A percentile compares a stretch with the other conserved stretches of the same genome.
Evolutionary conservation across 2,113 vertebrate species (phyloP).

Genomic region (Apteryx mantelli): DNA sequence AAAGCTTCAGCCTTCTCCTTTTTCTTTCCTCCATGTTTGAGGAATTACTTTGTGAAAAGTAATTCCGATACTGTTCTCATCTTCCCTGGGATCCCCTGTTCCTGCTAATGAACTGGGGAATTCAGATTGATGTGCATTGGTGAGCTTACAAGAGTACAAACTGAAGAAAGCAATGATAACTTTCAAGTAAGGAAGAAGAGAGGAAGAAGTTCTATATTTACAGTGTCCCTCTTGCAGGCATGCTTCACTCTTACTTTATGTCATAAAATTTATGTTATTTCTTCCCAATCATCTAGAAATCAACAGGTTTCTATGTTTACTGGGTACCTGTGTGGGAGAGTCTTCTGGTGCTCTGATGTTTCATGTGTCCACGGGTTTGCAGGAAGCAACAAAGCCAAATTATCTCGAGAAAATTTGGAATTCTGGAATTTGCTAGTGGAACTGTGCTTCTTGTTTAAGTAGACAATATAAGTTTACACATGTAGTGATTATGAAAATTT

Average conservation of each 20-base stretch:
- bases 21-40: background rate
- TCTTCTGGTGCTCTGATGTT: no score
- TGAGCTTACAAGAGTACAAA: no score
- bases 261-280: background rate
- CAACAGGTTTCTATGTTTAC: background rate
- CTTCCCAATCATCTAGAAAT: no score
- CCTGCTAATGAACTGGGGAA: background rate
- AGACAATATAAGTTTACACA: background rate
- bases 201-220: background rate
- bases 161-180: background rate
- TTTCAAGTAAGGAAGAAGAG: background rate
- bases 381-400: no score
- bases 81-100: background rate
- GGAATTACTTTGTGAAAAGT: no score
- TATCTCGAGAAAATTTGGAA: background rate
- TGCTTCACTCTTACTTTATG: background rate
- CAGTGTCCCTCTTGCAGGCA: background rate
- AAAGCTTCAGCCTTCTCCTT: no score
- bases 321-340: background rate
- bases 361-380: no score
- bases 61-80: background rate
- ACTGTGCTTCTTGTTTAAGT: background rate
- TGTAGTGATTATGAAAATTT: background rate
- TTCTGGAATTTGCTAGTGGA: background rate
- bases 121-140: background rate